A percentile compares a stretch with the other conserved stretches of the same genome.
Conservation (phyloP, 2,113 vertebrate genomes). For the Rhabdomys dilectus region DNA sequence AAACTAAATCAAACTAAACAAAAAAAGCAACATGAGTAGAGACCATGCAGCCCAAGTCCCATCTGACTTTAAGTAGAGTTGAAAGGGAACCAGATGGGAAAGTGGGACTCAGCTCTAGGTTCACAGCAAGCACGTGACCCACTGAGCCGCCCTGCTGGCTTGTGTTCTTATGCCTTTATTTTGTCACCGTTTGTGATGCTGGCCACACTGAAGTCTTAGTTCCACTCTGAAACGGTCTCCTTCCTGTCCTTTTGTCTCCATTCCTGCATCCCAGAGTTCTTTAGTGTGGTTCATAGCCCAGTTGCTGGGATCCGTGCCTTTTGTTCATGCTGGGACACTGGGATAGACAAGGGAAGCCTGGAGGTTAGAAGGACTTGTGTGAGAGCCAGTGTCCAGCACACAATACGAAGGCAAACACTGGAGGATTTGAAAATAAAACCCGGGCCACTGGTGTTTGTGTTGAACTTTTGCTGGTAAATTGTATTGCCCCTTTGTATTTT, state of each 20-base stretch:
- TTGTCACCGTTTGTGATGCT: not conserved
- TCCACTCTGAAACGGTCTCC: not conserved
- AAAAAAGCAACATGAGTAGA: not conserved
- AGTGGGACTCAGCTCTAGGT: not conserved
- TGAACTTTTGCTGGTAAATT: constrained; percentile 59
- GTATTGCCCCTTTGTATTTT: constrained; percentile 37
- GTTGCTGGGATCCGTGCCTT: not conserved
- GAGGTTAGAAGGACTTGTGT: not conserved
- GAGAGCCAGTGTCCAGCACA: not conserved
- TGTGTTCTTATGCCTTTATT: not conserved
- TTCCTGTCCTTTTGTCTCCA: not conserved
- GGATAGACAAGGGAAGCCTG: not conserved
- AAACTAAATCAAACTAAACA: not conserved
- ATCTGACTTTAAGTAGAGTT: not conserved
- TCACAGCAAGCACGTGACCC: not conserved
- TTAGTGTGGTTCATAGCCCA: fast-evolving
- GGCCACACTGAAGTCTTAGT: not conserved
- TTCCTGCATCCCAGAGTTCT: not conserved
- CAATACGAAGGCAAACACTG: constrained; percentile 64
- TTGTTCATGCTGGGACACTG: not conserved
- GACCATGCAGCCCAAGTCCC: not conserved
- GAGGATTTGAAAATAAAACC: constrained; percentile 65
- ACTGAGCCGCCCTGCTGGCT: not conserved
- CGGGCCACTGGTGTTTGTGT: constrained; percentile 64
- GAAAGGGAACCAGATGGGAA: not conserved